Percentiles rank a stretch among this genome's conserved stretches.
These are phyloP conservation scores for Bergia sp. DNA, from an alignment of 92 coral and sea anemone genomes.

Conservation along the genomic window DNA sequence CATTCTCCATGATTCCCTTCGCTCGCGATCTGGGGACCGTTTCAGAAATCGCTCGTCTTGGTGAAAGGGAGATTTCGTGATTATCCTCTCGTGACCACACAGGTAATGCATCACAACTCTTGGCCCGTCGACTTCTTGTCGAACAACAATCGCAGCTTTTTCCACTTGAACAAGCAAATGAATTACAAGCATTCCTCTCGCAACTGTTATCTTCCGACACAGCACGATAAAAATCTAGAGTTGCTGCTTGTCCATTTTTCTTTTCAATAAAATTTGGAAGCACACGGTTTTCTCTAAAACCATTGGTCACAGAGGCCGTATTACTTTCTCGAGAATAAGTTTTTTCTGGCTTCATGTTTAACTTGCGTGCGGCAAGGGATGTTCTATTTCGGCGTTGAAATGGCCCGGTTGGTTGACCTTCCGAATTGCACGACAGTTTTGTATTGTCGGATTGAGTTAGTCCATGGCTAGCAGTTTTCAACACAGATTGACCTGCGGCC, in stretches of 20 bases:
- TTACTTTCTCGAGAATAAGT: neutral
- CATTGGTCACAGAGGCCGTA: neutral
- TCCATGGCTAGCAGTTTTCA: conserved; percentile 31
- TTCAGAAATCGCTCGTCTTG: conserved; percentile 24
- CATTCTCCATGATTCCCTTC: neutral
- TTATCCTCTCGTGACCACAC: conserved; percentile 22
- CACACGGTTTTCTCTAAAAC: conserved; percentile 11
- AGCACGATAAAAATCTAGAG: conserved; percentile 9
- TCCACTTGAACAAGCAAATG: conserved; percentile 28
- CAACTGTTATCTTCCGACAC: conserved; percentile 21
- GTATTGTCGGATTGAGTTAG: neutral
- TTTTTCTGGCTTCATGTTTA: conserved; percentile 41
- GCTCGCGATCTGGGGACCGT: conserved; percentile 17
- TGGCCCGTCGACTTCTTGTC: conserved; percentile 37
- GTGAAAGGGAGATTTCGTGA: neutral
- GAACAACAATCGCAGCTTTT: conserved; percentile 29
- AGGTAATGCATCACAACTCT: conserved; percentile 39
- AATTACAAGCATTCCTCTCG: conserved; percentile 8
- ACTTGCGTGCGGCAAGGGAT: conserved; percentile 43
- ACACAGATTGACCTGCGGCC: conserved; percentile 33
- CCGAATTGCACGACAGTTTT: conserved; percentile 12
- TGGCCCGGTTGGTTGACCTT: conserved; percentile 38
- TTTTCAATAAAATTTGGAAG: neutral
- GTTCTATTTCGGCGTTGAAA: conserved; percentile 46
- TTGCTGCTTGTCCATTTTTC: neutral